phyloP scores from a whole-genome alignment of 2,113 vertebrate genomes.

The Pogonocichla stellata region DNA sequence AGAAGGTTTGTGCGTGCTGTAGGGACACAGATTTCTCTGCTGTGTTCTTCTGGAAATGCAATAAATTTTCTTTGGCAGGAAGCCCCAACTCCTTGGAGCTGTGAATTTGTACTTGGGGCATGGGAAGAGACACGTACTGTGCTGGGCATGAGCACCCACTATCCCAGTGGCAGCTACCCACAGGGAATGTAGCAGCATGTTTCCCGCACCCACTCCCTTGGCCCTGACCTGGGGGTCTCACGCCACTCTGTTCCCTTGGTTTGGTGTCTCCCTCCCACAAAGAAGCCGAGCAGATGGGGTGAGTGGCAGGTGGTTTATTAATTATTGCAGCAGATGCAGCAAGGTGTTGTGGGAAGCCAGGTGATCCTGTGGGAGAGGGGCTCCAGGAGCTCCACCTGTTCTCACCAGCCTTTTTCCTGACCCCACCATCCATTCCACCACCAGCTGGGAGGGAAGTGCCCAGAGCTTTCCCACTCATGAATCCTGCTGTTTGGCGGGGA shows the following conservation, averaged over 20 bases:
- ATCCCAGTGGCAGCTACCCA: rapidly evolving
- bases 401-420: neutral
- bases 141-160: neutral
- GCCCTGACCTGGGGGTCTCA: neutral
- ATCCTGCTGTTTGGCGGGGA: neutral
- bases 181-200: neutral
- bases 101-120: neutral
- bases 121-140: neutral
- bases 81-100: neutral
- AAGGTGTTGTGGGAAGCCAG: neutral
- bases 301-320: neutral
- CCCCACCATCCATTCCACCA: neutral
- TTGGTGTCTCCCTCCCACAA: neutral
- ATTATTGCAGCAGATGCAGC: neutral
- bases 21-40: neutral
- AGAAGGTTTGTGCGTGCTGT: neutral
- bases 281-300: rapidly evolving
- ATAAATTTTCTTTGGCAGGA: constrained; percentile 45
- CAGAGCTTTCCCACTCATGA: neutral
- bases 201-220: rapidly evolving
- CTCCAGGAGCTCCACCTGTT: neutral
- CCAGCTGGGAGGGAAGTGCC: neutral
- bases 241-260: neutral
- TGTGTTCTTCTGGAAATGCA: constrained; percentile 34
- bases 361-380: neutral